Percentiles rank a stretch among this genome's conserved stretches.
These are phyloP conservation scores for Drosophila erecta DNA, from an alignment of 1,140 invertebrate species.

Conservation along the genomic window DNA sequence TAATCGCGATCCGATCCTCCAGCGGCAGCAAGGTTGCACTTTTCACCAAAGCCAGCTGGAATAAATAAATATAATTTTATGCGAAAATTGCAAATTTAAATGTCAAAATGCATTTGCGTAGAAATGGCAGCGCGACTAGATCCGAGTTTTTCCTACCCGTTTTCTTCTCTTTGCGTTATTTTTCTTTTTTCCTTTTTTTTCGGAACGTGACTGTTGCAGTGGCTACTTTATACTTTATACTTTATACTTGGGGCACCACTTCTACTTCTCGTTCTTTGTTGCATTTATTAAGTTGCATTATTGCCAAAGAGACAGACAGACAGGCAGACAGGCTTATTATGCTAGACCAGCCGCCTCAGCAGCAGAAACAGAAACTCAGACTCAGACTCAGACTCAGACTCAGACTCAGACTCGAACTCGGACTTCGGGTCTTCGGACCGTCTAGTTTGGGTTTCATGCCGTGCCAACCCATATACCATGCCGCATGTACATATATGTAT, in stretches of 20 bases:
- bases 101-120: conserved; percentile 81
- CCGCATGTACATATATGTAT: neutral
- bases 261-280: conserved; percentile 63
- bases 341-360: conserved; percentile 40
- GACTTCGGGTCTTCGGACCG: conserved; percentile 7
- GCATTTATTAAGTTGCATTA: conserved; percentile 80
- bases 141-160: conserved; percentile 2
- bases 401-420: neutral
- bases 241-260: conserved; percentile 3
- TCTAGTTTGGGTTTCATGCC: neutral
- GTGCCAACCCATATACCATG: neutral
- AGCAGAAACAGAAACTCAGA: neutral
- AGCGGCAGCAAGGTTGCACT: conserved; percentile 62
- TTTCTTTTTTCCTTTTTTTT: neutral
- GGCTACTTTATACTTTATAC: conserved; percentile 3
- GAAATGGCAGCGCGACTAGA: conserved; percentile 41
- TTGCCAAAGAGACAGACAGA: conserved; percentile 52
- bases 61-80: conserved; percentile 78
- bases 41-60: conserved; percentile 54
- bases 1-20: conserved; percentile 28
- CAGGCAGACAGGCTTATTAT: conserved; percentile 62
- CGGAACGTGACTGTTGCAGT: conserved; percentile 40
- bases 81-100: conserved; percentile 83
- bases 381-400: neutral
- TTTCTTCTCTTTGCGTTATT: neutral